These are phyloP conservation scores for Trypoxylus dichotomus DNA, from an alignment of 1,140 invertebrate genomes.

Conservation along the genomic window DNA sequence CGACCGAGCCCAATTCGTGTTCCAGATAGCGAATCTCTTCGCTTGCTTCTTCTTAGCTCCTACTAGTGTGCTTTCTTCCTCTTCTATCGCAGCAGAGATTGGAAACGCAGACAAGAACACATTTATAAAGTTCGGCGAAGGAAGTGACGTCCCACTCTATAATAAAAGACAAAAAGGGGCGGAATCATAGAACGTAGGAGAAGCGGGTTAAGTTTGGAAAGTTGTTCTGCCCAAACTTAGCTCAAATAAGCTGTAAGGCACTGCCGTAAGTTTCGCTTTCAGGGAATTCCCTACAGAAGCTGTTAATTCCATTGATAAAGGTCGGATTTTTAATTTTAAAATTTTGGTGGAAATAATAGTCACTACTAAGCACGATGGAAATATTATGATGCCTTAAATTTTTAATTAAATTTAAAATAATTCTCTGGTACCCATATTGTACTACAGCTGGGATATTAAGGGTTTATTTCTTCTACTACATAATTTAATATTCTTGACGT, in stretches of 20 bases:
- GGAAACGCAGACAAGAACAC: not conserved
- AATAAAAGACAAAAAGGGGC: not conserved
- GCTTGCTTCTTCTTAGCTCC: not conserved
- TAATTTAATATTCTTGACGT: not conserved
- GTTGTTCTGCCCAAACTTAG: not conserved
- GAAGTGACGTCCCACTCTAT: not conserved
- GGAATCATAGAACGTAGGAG: not conserved
- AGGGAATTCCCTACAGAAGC: not conserved
- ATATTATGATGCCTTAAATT: not conserved
- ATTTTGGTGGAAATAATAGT: not conserved
- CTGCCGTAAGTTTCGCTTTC: slow-evolving; percentile 1
- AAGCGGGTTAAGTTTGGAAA: not conserved
- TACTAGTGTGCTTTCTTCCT: not conserved
- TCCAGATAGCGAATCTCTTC: not conserved
- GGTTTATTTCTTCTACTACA: not conserved
- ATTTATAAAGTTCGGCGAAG: not conserved
- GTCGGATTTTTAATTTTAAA: slow-evolving; percentile 20
- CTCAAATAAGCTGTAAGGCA: not conserved
- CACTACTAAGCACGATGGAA: not conserved
- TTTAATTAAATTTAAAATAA: slow-evolving; percentile 17
- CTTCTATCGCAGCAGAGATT: not conserved
- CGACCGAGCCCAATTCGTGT: not conserved
- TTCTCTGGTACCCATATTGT: not conserved
- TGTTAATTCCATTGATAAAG: slow-evolving; percentile 13
- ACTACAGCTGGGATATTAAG: not conserved